Percentiles rank a stretch among this genome's conserved stretches.
Evolutionary conservation across 2,797 vertebrate species (phyloP).

Genomic region (Peromyscus nudipes): DNA sequence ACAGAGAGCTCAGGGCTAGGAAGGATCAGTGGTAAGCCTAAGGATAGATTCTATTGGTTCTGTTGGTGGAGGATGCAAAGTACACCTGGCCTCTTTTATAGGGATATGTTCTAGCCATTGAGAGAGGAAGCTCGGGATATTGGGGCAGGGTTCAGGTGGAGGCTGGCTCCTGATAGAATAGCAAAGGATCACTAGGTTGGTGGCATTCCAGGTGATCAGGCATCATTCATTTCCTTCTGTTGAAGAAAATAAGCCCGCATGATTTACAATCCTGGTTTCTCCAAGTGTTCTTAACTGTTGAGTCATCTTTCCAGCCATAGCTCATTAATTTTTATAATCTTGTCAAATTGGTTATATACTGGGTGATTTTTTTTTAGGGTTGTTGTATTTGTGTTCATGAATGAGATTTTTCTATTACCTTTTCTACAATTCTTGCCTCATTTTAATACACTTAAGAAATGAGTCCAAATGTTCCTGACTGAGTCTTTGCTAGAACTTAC

Average conservation of each 20-base stretch:
- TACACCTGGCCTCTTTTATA: background rate
- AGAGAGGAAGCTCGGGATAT: background rate
- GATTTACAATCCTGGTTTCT: background rate
- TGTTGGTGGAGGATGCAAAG: background rate
- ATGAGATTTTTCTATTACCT: background rate
- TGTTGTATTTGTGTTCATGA: background rate
- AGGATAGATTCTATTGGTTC: background rate
- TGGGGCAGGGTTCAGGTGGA: background rate
- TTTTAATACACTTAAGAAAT: background rate
- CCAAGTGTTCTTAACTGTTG: background rate
- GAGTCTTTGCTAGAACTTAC: conserved; percentile 29
- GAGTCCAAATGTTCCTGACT: background rate
- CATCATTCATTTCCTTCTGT: background rate
- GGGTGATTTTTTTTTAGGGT: background rate
- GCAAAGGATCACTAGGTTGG: background rate
- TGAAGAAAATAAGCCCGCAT: background rate
- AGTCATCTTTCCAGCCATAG: background rate
- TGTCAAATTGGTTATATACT: background rate
- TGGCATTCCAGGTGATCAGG: background rate
- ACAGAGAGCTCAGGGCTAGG: background rate
- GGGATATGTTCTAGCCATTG: background rate
- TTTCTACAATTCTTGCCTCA: background rate
- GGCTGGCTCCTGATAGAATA: background rate
- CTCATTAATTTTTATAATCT: background rate
- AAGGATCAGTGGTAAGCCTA: background rate